Base-by-base conservation (phyloP, 1,140 invertebrate species). In the Drosophila mojavensis region DNA sequence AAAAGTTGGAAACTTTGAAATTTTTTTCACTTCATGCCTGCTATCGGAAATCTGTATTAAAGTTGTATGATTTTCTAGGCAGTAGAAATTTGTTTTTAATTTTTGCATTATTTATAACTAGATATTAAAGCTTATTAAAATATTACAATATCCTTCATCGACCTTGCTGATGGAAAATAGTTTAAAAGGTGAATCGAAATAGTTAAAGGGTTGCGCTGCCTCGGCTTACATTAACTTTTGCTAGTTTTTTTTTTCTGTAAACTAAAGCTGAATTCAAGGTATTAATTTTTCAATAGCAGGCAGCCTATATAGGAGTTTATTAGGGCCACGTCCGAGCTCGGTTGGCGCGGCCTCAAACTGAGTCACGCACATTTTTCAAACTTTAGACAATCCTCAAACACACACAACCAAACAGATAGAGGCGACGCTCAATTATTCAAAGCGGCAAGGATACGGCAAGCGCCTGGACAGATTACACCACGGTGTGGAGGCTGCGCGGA, bases 291-390 rank as follows among this genome's bases (percentile, higher is more conserved):
- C 6, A 53, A 7, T 15, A 55, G 28, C 28, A 20, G 53, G 3
- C 30, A 20, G 30, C 28, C 15, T 11, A 36, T 13, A 26, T 28
- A 15, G 50, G 3, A 51, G 53, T 55, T 60, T 26, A 15, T 60
- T 47, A 30, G 43, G 26, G 17, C 20, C 45, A 51, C 50, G 48
- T 17, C 45, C 17, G 26, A 67, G 56, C 47, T 30, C 36, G 73
- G 59, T 68, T 45, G 24, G 48, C 62, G 74, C 63, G 56, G 55
- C 47, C 65, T 58, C 53, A 71, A 71, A 79, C 53, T 70, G 73
- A 88, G 83, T 70, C 72, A 73, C 69, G 79, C 65, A 82, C 75
- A 88, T 86, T 82, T 86, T 86, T 88, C 76, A 88, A 86, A 85
- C 82, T 86, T 85, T 86, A 86, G 55, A 77, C 75, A 85, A 81